Evolutionary conservation across 2,797 vertebrate species (phyloP).

Genomic region (Clarias laeviceps): DNA sequence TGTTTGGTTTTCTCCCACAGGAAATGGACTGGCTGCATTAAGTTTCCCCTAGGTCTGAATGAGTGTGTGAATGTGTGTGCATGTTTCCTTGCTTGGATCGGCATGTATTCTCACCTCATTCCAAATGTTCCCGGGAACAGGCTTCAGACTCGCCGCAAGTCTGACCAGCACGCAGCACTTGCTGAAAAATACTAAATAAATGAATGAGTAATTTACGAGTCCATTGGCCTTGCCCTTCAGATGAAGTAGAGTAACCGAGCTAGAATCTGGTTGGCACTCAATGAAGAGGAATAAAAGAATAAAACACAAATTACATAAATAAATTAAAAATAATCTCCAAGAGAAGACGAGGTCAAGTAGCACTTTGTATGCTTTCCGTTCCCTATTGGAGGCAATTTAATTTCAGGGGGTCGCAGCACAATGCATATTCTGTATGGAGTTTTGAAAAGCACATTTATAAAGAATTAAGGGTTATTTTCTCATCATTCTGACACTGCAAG

Average conservation of each 20-base stretch:
- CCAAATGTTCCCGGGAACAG: background rate
- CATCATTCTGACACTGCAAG: slow-evolving; percentile 19
- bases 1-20: background rate
- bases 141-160: background rate
- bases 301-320: background rate
- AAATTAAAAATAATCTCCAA: slow-evolving; percentile 26
- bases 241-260: slow-evolving; percentile 52
- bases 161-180: background rate
- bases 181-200: background rate
- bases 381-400: background rate
- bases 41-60: background rate
- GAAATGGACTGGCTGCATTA: background rate
- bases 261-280: slow-evolving; percentile 40
- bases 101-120: background rate
- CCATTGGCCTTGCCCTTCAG: slow-evolving; percentile 36
- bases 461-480: slow-evolving; percentile 36
- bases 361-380: slow-evolving; percentile 19
- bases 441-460: slow-evolving; percentile 46
- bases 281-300: slow-evolving; percentile 28
- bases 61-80: background rate
- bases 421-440: slow-evolving; percentile 12
- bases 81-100: background rate
- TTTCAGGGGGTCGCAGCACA: slow-evolving; percentile 23
- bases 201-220: background rate
- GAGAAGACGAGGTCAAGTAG: slow-evolving; percentile 33